Conservation (phyloP, 2,888 invertebrate genomes). For the Linyphia triangularis region DNA sequence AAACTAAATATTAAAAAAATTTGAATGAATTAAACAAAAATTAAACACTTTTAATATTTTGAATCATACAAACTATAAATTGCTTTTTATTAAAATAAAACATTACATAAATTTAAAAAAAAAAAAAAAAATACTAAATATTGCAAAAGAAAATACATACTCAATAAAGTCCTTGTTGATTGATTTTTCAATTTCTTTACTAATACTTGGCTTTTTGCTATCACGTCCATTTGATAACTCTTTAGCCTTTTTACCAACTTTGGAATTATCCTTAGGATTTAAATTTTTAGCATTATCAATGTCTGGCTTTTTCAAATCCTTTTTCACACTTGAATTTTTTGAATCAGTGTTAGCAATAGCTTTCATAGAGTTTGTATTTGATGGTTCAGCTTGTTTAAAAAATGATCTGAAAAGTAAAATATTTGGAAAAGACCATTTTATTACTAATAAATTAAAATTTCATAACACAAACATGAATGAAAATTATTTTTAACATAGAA, state of each 20-base stretch:
- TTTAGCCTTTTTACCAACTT: neutral
- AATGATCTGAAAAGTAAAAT: conserved; percentile 18
- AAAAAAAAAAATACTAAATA: neutral
- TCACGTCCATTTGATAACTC: neutral
- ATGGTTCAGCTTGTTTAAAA: conserved; percentile 13
- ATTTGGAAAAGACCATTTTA: too few species aligned
- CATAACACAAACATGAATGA: too few species aligned
- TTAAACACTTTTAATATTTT: neutral
- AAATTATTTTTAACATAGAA: too few species aligned
- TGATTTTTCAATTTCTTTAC: neutral
- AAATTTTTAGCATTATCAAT: neutral
- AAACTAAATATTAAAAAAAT: neutral
- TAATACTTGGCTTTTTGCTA: neutral
- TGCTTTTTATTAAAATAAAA: neutral
- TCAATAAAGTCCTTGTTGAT: neutral
- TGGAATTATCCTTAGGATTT: neutral
- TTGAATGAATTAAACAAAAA: neutral
- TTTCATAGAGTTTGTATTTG: conserved; percentile 25
- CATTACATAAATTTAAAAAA: neutral
- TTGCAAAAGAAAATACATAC: neutral
- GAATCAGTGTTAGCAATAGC: neutral
- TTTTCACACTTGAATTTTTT: neutral
- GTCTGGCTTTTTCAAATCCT: neutral
- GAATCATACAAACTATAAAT: neutral
- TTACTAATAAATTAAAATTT: too few species aligned